phyloP scores from a whole-genome alignment of 2,797 vertebrate genomes.

The Valencia hispanica region DNA sequence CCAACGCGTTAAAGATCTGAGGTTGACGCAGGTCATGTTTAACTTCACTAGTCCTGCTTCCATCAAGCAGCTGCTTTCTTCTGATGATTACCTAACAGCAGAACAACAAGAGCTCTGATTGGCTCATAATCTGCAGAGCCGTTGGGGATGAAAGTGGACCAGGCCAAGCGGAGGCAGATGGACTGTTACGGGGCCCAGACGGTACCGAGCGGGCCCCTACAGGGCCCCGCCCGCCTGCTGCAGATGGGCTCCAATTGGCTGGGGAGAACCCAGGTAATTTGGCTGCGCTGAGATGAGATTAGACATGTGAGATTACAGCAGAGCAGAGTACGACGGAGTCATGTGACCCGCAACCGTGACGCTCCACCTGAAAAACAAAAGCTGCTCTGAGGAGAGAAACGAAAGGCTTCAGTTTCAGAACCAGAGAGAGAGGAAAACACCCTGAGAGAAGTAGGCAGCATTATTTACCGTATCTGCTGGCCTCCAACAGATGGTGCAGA shows the following conservation, averaged over 20 bases:
- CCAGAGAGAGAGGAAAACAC: background rate
- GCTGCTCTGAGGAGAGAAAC: background rate
- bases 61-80: no score
- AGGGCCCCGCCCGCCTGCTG: constrained; percentile 36
- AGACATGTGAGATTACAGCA: constrained; percentile 74
- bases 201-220: constrained; percentile 26
- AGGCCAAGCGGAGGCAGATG: constrained; percentile 69
- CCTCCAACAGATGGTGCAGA: constrained; percentile 57
- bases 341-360: constrained; percentile 22
- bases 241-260: constrained; percentile 74
- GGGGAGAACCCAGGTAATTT: constrained; percentile 61
- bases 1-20: no score
- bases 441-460: constrained; percentile 36
- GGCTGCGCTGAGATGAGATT: constrained; percentile 67
- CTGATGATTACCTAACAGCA: background rate
- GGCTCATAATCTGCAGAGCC: background rate
- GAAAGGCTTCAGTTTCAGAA: background rate
- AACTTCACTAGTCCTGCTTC: no score
- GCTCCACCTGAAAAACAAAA: background rate
- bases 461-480: constrained; percentile 14
- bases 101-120: background rate
- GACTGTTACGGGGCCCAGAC: constrained; percentile 42
- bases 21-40: no score
- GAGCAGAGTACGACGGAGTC: constrained; percentile 54
- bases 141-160: constrained; percentile 71